Percentiles rank a stretch among this genome's conserved stretches.
phyloP scores from a whole-genome alignment of 2,113 vertebrate species.

The Procavia capensis region DNA sequence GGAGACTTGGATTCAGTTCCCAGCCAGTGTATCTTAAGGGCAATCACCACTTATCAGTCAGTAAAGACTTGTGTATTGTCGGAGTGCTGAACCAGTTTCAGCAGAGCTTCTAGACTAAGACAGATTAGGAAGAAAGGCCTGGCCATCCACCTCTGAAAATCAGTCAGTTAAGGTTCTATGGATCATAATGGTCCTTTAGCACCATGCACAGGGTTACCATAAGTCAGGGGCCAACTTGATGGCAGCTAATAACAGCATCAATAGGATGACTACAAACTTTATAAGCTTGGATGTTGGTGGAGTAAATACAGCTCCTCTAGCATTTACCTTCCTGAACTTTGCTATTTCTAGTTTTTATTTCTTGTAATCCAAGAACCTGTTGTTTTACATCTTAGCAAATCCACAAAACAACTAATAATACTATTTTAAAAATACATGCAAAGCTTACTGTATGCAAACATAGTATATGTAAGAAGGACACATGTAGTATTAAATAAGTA shows the following conservation, averaged over 20 bases:
- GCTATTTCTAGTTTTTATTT: constrained; percentile 32
- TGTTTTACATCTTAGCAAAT: constrained; percentile 35
- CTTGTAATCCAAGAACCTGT: neutral
- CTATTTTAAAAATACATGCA: neutral
- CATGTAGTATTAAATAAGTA: constrained; percentile 15
- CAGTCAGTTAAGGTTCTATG: neutral
- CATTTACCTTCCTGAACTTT: constrained; percentile 31
- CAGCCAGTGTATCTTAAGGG: neutral
- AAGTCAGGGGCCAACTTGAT: neutral
- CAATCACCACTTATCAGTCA: neutral
- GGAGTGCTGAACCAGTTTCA: neutral
- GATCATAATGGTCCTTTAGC: neutral
- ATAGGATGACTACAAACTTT: neutral
- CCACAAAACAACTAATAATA: constrained; percentile 1
- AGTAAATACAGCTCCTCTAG: constrained; percentile 11
- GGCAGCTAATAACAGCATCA: neutral
- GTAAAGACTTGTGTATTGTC: neutral
- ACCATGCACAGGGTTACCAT: neutral
- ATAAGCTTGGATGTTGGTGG: constrained; percentile 16
- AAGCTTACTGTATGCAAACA: constrained; percentile 3
- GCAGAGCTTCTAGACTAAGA: neutral
- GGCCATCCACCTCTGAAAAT: neutral
- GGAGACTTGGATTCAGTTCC: neutral
- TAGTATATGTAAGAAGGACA: constrained; percentile 29
- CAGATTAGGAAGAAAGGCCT: neutral